A percentile compares a stretch with the other conserved stretches of the same genome.
Conservation (phyloP, 2,888 invertebrate species). For the Blastobasis lacticolella region DNA sequence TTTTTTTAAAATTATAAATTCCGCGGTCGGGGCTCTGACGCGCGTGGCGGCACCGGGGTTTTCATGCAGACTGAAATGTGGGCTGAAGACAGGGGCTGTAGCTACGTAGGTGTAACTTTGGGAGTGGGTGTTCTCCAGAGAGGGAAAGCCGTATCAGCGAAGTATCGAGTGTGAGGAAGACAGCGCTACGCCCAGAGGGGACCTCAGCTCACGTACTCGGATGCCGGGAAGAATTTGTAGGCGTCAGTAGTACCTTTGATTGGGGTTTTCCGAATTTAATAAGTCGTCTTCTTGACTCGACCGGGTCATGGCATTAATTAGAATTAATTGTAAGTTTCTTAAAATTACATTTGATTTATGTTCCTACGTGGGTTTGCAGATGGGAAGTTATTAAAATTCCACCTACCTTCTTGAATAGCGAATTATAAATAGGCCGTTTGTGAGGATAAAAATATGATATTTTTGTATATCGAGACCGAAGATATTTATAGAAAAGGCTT, state of each 20-base stretch:
- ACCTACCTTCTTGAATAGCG: too few species aligned
- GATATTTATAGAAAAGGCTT: too few species aligned
- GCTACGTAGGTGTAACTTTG: constrained; percentile 34
- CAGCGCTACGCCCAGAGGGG: constrained; percentile 27
- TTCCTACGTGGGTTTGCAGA: too few species aligned
- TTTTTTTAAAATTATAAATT: constrained; percentile 12
- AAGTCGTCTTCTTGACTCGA: constrained; percentile 21
- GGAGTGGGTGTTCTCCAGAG: constrained; percentile 55
- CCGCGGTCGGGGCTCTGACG: constrained; percentile 15
- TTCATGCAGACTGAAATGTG: constrained; percentile 42
- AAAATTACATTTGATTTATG: too few species aligned
- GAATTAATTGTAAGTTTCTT: too few species aligned
- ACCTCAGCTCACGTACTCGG: constrained; percentile 38
- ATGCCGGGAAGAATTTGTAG: constrained; percentile 58
- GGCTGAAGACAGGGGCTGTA: constrained; percentile 55
- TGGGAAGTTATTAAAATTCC: too few species aligned
- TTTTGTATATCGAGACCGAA: too few species aligned
- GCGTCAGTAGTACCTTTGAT: constrained; percentile 57
- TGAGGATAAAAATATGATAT: too few species aligned
- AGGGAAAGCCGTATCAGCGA: constrained; percentile 23
- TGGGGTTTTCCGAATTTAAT: constrained; percentile 55
- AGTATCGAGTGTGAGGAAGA: constrained; percentile 22
- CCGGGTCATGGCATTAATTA: too few species aligned
- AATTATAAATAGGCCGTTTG: too few species aligned
- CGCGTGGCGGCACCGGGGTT: constrained; percentile 29